phyloP scores from a whole-genome alignment of 2,113 vertebrate genomes.

The Donacobius atricapilla region DNA sequence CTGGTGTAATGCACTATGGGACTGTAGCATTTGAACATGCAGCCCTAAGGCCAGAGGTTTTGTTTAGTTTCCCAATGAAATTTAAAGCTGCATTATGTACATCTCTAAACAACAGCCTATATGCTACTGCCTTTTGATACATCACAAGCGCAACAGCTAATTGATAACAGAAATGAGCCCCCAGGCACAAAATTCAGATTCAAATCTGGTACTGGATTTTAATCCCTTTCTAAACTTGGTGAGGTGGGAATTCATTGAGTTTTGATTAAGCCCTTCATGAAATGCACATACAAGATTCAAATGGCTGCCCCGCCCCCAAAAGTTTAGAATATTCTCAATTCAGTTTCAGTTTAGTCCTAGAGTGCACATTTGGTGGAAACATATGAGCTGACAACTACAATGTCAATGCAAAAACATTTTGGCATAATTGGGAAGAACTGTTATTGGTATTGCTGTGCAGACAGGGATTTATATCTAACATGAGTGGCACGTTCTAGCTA shows the following conservation, averaged over 20 bases:
- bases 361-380: not conserved
- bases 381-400: not conserved
- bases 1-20: slow-evolving; percentile 87
- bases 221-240: slow-evolving; percentile 30
- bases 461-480: not conserved
- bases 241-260: slow-evolving; percentile 14
- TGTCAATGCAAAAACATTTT: not conserved
- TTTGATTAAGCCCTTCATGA: slow-evolving; percentile 27
- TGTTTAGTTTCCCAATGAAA: slow-evolving; percentile 86
- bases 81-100: slow-evolving; percentile 74
- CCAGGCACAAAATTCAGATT: slow-evolving; percentile 24
- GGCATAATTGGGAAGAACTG: not conserved
- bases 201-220: slow-evolving; percentile 37
- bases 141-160: slow-evolving; percentile 44
- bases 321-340: not conserved
- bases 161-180: slow-evolving; percentile 57
- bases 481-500: not conserved
- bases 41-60: slow-evolving; percentile 87
- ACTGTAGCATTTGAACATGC: slow-evolving; percentile 84
- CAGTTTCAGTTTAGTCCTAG: not conserved
- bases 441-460: not conserved
- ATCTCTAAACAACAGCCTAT: slow-evolving; percentile 65
- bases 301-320: not conserved
- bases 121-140: slow-evolving; percentile 57
- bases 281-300: not conserved